Evolutionary conservation across 2,888 invertebrate genomes (phyloP), one percentile per base, ranked within the genome.

Genomic region (Trissolcus japonicus): DNA sequence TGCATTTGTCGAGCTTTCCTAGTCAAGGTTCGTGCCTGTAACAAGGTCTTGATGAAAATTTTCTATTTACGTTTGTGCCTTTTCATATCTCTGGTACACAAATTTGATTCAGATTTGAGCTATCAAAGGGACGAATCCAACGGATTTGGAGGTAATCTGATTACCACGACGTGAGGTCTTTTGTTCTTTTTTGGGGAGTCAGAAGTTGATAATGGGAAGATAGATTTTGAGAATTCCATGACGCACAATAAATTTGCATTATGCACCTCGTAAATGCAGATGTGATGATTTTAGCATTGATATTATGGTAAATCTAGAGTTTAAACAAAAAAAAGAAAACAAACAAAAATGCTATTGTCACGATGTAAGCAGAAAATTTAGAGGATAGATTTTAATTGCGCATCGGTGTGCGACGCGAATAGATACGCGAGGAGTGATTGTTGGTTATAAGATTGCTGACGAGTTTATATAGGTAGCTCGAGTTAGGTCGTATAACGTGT

Each of bases 181-280:
- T 46, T 16, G 1, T n/a, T 51, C 9, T 6, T 51, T 46, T 25
- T 56, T 16, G 77, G 74, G 63, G 57, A 63, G 56, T 71, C 75
- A 50, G 50, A 57, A 19, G 67, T 25, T 13, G 48, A 55, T 29
- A 59, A 60, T 13, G 21, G 2, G 53, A 46, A 14, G 61, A 67
- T 78, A 80, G 74, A 75, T 79, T 80, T 81, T 81, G 81, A 80
- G 82, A 84, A 68, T 86, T 85, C 84, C 86, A 88, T 81, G 85
- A 88, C 88, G 88, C 87, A 88, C 88, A 88, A 86, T 86, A 81
- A 86, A 86, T 84, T 88, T 86, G 86, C 87, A 86, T 82, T 79
- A 83, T 81, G 87, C 88, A 88, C 86, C 84, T 84, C 81, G 83
- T 87, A 86, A 87, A 87, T 82, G 83, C 86, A 86, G 83, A 84